Base-by-base conservation (phyloP, 2,888 invertebrate genomes). In the Leptopilina drosophilae region DNA sequence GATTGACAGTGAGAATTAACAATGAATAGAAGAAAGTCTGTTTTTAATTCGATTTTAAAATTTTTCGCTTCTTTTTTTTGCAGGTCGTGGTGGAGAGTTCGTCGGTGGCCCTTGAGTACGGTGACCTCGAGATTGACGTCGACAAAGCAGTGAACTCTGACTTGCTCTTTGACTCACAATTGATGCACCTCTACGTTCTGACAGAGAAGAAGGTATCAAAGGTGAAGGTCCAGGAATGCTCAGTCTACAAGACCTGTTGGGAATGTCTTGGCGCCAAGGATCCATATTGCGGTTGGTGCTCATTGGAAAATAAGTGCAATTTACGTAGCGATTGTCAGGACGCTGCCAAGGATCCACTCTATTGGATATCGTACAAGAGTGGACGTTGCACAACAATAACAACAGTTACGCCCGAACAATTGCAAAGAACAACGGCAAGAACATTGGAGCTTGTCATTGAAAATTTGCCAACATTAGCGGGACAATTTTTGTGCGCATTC, bases 201-300 rank as follows among this genome's bases (percentile, higher is more conserved):
- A 98, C 98, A 69, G 95, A 96, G 91, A 95, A 95, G 90, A 96
- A 96, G 94, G 97, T 98, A 91, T 97, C 97, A 77, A 98, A 98
- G 94, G 97, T 98, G 83, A 97, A 97, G 93, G 98, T 98, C 85
- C 98, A 98, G 92, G 97, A 98, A 92, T 98, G 98, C 93, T 95
- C 96, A 88, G 96, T 97, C 80, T 98, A 97, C 92, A 95, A 95
- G 92, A 97, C 97, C 80, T 98, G 98, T 92, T 95, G 96, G 92
- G 97, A 97, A 88, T 98, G 98, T 92, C 94, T 98, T 84, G 97
- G 97, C 87, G 98, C 97, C 84, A 96, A 97, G 92, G 98, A 98
- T 93, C 98, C 98, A 0, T 98, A 98, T 92, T 99, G 98, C 92
- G 98, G 98, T 82, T 98, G 98, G 98, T 98, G 98, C 93, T 97